These are phyloP conservation scores for Paramormyrops hopkinsi DNA, from an alignment of 2,797 vertebrate genomes.

Conservation along the genomic window DNA sequence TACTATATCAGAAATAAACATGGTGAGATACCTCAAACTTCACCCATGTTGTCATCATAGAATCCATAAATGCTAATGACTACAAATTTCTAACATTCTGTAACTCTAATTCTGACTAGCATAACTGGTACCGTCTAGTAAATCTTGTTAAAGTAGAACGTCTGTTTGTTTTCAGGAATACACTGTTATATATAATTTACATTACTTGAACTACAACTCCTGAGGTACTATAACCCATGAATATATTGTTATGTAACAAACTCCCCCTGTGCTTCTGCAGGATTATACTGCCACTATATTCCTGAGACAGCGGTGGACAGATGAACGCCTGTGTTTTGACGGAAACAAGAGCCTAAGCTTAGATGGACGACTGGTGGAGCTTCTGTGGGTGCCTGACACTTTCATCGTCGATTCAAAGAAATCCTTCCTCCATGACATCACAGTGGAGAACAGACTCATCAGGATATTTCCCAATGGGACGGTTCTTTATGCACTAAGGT, in stretches of 20 bases:
- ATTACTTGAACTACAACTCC: neutral
- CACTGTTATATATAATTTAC: neutral
- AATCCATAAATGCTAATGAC: neutral
- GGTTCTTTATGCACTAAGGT: slow-evolving; percentile 82
- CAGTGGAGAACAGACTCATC: slow-evolving; percentile 85
- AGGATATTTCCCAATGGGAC: slow-evolving; percentile 88
- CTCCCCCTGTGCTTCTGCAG: neutral
- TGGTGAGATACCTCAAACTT: slow-evolving; percentile 59
- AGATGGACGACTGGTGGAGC: slow-evolving; percentile 81
- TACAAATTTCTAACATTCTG: neutral
- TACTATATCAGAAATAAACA: slow-evolving; percentile 92
- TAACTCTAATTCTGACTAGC: neutral
- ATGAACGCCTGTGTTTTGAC: slow-evolving; percentile 79
- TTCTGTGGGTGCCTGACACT: slow-evolving; percentile 86
- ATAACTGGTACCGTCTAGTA: neutral
- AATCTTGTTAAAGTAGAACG: neutral
- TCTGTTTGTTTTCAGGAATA: neutral
- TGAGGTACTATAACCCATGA: neutral
- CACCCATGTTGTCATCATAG: neutral
- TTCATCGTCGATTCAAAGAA: slow-evolving; percentile 90
- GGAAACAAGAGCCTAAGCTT: slow-evolving; percentile 86
- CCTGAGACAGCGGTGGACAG: slow-evolving; percentile 82
- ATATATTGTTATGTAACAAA: neutral
- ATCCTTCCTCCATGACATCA: slow-evolving; percentile 87
- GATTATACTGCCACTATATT: slow-evolving; percentile 91